Percentiles rank a stretch among this genome's conserved stretches.
Conservation (phyloP, 2,888 invertebrate genomes). For the Thalpophila matura region DNA sequence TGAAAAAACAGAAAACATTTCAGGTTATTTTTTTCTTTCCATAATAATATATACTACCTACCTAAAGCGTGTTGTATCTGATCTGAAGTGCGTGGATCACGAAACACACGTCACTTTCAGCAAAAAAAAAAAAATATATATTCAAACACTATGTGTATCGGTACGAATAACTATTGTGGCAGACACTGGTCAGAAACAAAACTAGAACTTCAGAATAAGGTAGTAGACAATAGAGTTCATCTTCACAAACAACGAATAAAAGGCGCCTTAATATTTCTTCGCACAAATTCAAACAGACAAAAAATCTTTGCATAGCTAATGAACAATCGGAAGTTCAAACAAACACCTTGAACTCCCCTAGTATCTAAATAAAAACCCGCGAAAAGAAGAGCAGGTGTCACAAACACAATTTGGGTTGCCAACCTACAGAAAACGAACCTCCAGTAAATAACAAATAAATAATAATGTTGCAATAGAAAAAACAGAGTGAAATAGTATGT, state of each 20-base stretch:
- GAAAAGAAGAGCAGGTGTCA: slow-evolving; percentile 30
- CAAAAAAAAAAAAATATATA: no score
- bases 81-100: no score
- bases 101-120: no score
- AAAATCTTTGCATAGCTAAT: slow-evolving; percentile 58
- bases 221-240: neutral
- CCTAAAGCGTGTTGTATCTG: no score
- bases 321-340: slow-evolving; percentile 55
- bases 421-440: slow-evolving; percentile 7
- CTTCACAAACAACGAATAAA: slow-evolving; percentile 4
- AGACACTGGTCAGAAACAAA: no score
- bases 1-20: no score
- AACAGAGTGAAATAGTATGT: slow-evolving; percentile 62
- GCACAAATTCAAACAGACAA: slow-evolving; percentile 43
- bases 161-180: no score
- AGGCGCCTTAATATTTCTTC: slow-evolving; percentile 19
- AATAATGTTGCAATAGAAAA: slow-evolving; percentile 51
- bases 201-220: neutral
- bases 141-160: no score
- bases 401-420: slow-evolving; percentile 21
- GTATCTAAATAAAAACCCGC: slow-evolving; percentile 25
- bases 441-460: slow-evolving; percentile 35
- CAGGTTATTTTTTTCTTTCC: no score
- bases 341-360: slow-evolving; percentile 19
- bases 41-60: no score